These are phyloP conservation scores for Nasonovia ribisnigri DNA, from an alignment of 2,888 invertebrate species.

Conservation along the genomic window DNA sequence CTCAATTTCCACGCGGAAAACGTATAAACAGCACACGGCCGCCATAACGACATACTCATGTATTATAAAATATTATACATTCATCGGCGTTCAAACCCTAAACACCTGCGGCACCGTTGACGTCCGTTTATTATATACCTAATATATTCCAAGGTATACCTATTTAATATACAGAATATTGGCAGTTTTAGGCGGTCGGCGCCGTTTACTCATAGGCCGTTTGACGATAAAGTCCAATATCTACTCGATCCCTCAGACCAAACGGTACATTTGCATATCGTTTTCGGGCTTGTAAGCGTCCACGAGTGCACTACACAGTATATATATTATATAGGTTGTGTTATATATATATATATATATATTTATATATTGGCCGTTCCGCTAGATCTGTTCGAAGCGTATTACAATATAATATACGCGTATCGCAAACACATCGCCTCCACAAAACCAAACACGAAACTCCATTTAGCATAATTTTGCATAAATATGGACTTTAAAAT, in stretches of 20 bases:
- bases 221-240: background rate
- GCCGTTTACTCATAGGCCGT: background rate
- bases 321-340: background rate
- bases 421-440: background rate
- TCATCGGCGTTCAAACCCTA: background rate
- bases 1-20: background rate
- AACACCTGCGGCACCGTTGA: background rate
- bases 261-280: background rate
- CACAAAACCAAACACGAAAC: background rate
- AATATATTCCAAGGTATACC: background rate
- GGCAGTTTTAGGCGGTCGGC: background rate
- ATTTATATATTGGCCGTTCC: background rate
- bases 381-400: background rate
- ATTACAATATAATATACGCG: background rate
- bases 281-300: background rate
- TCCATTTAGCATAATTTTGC: conserved; percentile 37
- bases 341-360: background rate
- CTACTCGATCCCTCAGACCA: background rate
- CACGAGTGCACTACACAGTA: background rate
- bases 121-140: background rate
- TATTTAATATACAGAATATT: background rate
- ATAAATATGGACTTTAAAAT: conserved; percentile 22
- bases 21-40: background rate
- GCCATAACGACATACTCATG: background rate
- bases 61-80: background rate